These are phyloP conservation scores for Samia ricini DNA, from an alignment of 1,140 invertebrate genomes.

Conservation along the genomic window DNA sequence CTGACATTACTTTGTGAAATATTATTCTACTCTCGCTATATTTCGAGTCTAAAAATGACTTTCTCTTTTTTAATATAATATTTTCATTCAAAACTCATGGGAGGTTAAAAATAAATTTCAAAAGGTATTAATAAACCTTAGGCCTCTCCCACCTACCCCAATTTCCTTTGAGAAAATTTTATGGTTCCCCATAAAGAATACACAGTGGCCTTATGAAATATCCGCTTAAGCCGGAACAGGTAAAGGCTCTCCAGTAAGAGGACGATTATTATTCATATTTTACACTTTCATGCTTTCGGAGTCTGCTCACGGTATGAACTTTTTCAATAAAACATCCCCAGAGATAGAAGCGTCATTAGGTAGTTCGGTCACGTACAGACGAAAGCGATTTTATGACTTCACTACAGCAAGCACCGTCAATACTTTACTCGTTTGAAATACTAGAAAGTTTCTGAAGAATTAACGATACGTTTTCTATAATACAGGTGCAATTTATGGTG, in stretches of 20 bases:
- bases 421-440: constrained; percentile 33
- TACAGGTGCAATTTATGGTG: too few relatives aligned
- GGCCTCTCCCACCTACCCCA: background rate
- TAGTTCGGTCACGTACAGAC: constrained; percentile 63
- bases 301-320: constrained; percentile 66
- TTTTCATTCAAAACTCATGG: background rate
- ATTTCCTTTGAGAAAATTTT: constrained; percentile 4
- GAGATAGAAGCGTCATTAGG: constrained; percentile 37
- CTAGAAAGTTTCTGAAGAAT: too few relatives aligned
- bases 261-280: constrained; percentile 71
- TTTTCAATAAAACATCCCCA: constrained; percentile 74
- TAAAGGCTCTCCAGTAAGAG: constrained; percentile 19
- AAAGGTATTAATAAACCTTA: constrained; percentile 1
- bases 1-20: too few relatives aligned
- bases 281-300: constrained; percentile 45
- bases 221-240: constrained; percentile 13
- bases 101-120: background rate
- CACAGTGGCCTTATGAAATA: constrained; percentile 4
- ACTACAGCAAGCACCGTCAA: constrained; percentile 35
- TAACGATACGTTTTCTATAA: too few relatives aligned
- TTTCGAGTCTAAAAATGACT: background rate
- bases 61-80: background rate
- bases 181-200: constrained; percentile 18
- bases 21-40: too few relatives aligned
- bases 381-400: constrained; percentile 72